Percentiles rank a stretch among this genome's conserved stretches.
Evolutionary conservation across 2,888 invertebrate genomes (phyloP).

Genomic region (Zhengitettix transpicula): DNA sequence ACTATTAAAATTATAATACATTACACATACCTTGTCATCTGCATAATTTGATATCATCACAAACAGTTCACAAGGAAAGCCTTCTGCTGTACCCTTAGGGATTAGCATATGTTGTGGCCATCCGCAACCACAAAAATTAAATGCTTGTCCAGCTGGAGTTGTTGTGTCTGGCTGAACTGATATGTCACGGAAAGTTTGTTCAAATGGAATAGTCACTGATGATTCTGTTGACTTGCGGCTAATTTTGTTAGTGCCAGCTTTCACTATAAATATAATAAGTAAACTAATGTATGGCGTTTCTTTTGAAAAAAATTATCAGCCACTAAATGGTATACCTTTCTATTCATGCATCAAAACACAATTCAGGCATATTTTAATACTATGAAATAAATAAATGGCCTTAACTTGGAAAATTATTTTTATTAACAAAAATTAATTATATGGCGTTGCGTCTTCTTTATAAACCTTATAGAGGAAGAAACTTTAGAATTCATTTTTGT

Average conservation of each 20-base stretch:
- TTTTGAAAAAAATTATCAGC: too few relatives aligned
- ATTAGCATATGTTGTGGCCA: constrained; percentile 42
- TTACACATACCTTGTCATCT: constrained; percentile 16
- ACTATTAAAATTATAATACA: too few relatives aligned
- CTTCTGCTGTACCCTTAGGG: constrained; percentile 28
- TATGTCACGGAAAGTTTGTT: constrained; percentile 58
- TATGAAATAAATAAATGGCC: too few relatives aligned
- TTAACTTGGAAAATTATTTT: too few relatives aligned
- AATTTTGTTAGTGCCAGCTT: constrained; percentile 48
- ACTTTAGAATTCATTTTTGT: too few relatives aligned
- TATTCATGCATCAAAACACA: too few relatives aligned
- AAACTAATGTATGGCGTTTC: too few relatives aligned
- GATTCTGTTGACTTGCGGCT: constrained; percentile 50
- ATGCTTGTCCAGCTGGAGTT: constrained; percentile 23
- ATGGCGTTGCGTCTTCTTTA: too few relatives aligned
- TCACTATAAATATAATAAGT: constrained; percentile 31
- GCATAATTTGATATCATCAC: constrained; percentile 19
- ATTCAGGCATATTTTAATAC: too few relatives aligned
- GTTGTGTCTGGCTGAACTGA: constrained; percentile 38
- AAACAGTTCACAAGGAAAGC: constrained; percentile 19
- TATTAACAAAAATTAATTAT: too few relatives aligned
- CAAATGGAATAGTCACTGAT: constrained; percentile 71
- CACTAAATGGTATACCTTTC: too few relatives aligned
- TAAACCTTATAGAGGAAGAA: too few relatives aligned
- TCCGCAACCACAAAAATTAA: constrained; percentile 68